Evolutionary conservation across 1,140 invertebrate species (phyloP).

Genomic region (roundworm (Caenorhabditis elegans)): DNA sequence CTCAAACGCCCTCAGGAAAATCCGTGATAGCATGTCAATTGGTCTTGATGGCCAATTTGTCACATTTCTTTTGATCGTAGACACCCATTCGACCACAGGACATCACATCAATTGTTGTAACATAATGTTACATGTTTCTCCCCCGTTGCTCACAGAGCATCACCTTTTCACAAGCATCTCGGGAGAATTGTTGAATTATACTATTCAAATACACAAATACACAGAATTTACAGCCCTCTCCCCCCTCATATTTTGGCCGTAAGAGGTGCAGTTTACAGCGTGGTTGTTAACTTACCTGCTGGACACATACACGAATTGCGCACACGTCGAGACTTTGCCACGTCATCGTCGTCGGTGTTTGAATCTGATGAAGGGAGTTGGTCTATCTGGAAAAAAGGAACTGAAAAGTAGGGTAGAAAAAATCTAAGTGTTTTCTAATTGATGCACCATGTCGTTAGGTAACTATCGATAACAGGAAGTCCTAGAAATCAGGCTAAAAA

Average conservation of each 20-base stretch:
- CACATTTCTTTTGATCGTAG: background rate
- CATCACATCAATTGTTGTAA: constrained; percentile 23
- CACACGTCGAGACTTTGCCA: background rate
- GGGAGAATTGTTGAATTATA: background rate
- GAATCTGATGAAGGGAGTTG: background rate
- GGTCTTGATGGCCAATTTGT: constrained; percentile 18
- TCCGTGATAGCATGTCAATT: constrained; percentile 11
- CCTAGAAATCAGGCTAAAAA: no score
- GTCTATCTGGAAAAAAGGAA: background rate
- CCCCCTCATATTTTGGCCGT: no score
- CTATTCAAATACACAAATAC: background rate
- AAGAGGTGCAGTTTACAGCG: constrained; percentile 23
- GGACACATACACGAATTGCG: constrained; percentile 22
- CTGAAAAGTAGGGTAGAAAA: no score
- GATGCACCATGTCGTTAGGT: no score
- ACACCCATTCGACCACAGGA: background rate
- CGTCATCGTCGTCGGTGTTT: background rate
- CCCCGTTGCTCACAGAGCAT: no score
- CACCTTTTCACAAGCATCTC: background rate
- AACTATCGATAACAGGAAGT: no score
- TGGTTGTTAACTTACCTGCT: constrained; percentile 25
- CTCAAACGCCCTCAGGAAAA: no score
- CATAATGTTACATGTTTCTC: constrained; percentile 13
- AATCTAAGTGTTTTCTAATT: no score
- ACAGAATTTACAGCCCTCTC: constrained; percentile 6